phyloP scores from a whole-genome alignment of 2,113 vertebrate species.

The Garra rufa region DNA sequence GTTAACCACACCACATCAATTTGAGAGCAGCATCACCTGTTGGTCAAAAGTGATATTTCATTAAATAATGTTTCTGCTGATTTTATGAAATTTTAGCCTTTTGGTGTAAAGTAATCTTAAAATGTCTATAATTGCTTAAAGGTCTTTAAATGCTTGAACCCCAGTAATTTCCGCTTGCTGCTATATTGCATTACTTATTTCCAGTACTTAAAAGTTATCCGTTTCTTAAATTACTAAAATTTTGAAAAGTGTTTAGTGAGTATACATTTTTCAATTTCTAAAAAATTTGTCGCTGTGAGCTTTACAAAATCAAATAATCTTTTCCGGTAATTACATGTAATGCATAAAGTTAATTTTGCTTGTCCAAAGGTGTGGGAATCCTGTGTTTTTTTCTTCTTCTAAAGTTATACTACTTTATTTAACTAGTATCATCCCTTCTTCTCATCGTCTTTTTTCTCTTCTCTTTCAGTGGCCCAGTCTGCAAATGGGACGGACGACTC shows the following conservation, averaged over 20 bases:
- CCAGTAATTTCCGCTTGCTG: no score
- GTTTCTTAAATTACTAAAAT: neutral
- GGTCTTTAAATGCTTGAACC: no score
- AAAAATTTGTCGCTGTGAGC: neutral
- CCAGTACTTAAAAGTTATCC: no score
- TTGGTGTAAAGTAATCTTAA: no score
- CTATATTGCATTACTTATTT: no score
- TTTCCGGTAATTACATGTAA: neutral
- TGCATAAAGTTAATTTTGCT: neutral
- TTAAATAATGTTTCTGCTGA: no score
- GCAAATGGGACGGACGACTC: slow-evolving; percentile 95
- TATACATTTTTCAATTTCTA: neutral
- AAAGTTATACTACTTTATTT: neutral
- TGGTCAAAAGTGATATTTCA: no score
- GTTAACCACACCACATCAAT: no score
- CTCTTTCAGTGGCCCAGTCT: slow-evolving; percentile 83
- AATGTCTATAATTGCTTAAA: no score
- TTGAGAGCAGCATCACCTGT: no score
- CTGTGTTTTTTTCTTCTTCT: neutral
- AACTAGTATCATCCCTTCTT: neutral
- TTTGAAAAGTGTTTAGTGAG: neutral
- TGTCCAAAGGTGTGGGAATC: neutral
- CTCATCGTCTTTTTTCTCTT: neutral
- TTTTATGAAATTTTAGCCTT: no score
- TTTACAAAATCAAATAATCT: neutral